phyloP scores from a whole-genome alignment of 2,888 invertebrate genomes.

The Tetragonisca angustula region DNA sequence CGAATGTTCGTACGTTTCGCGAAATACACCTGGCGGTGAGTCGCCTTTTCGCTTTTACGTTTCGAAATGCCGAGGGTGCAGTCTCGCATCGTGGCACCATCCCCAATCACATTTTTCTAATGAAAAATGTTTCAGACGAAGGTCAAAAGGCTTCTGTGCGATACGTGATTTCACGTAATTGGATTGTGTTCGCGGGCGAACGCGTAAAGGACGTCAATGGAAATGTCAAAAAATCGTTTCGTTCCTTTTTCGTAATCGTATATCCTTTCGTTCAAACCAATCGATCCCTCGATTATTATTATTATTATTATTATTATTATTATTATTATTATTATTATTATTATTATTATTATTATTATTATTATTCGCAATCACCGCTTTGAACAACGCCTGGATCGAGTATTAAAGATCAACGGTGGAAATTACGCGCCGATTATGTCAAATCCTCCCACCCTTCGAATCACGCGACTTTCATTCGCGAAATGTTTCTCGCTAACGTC shows the following conservation, averaged over 20 bases:
- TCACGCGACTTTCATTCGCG: background rate
- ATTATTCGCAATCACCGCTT: background rate
- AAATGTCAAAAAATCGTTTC: too few species aligned
- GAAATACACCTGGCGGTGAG: background rate
- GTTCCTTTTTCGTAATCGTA: background rate
- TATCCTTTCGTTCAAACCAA: background rate
- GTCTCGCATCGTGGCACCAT: too few species aligned
- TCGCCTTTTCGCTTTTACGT: too few species aligned
- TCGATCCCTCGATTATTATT: background rate
- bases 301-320: too few species aligned
- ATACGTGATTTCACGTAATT: background rate
- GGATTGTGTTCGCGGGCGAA: background rate
- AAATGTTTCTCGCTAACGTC: background rate
- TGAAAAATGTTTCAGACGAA: conserved; percentile 2
- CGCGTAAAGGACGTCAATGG: background rate
- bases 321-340: too few species aligned
- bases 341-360: too few species aligned
- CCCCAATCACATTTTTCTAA: background rate
- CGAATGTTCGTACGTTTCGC: background rate
- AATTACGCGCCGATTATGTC: background rate
- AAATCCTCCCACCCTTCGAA: background rate
- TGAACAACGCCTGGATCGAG: background rate
- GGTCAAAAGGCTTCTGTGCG: too few species aligned
- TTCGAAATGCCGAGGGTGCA: too few species aligned
- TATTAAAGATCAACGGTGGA: background rate